These are phyloP conservation scores for Metopia argyrocephala DNA, from an alignment of 2,888 invertebrate genomes.

Conservation along the genomic window DNA sequence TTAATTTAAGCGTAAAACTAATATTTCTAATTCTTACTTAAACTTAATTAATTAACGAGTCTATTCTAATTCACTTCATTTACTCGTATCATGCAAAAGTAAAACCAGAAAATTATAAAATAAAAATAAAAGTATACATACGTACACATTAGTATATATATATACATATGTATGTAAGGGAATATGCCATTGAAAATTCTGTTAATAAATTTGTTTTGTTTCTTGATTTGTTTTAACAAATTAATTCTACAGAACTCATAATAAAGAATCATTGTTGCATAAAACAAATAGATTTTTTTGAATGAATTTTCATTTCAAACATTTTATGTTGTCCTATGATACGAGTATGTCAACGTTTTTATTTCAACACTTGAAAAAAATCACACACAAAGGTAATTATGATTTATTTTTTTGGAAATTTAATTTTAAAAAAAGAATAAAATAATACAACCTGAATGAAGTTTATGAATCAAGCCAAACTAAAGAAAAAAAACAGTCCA, in stretches of 20 bases:
- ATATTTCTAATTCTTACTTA: too few species aligned
- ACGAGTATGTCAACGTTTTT: not conserved
- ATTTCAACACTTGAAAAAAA: constrained; percentile 8
- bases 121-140: too few species aligned
- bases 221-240: constrained; percentile 20
- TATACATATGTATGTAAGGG: too few species aligned
- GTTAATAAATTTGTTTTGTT: too few species aligned
- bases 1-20: too few species aligned
- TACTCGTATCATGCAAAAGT: too few species aligned
- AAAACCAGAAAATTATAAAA: too few species aligned
- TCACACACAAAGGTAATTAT: not conserved
- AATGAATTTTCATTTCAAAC: constrained; percentile 39
- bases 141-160: too few species aligned
- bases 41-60: too few species aligned
- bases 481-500: not conserved
- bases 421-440: not conserved
- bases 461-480: constrained; percentile 29
- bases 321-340: not conserved
- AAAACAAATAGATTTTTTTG: constrained; percentile 19
- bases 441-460: not conserved
- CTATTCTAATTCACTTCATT: too few species aligned
- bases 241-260: constrained; percentile 15
- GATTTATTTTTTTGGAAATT: not conserved
- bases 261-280: constrained; percentile 40
- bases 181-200: constrained; percentile 25